Evolutionary conservation across 2,113 vertebrate species (phyloP).

Genomic region (Zonotrichia leucophrys): DNA sequence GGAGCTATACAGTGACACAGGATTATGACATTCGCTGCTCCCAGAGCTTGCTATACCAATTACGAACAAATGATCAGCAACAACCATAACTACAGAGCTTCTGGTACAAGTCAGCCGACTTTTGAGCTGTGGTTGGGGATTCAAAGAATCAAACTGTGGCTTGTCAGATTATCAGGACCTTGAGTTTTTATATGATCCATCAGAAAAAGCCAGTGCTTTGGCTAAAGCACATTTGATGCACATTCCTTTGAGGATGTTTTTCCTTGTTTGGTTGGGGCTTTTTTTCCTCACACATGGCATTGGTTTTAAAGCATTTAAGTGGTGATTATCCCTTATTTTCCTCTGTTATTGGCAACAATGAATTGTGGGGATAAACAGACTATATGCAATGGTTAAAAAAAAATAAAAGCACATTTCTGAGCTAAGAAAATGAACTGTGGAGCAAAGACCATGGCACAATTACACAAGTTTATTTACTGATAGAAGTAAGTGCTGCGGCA

Average conservation of each 20-base stretch:
- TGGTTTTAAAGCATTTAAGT: slow-evolving; percentile 47
- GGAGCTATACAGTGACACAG: background rate
- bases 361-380: slow-evolving; percentile 19
- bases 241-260: background rate
- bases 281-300: background rate
- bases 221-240: background rate
- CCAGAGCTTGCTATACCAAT: background rate
- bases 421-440: slow-evolving; percentile 52
- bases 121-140: background rate
- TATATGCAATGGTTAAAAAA: background rate
- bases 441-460: slow-evolving; percentile 17
- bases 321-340: slow-evolving; percentile 56
- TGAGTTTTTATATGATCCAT: background rate
- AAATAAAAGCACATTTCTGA: slow-evolving; percentile 19
- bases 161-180: background rate
- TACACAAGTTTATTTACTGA: slow-evolving; percentile 44
- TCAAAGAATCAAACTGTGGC: background rate
- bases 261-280: background rate
- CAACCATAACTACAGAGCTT: background rate
- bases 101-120: background rate
- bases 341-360: slow-evolving; percentile 25
- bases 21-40: background rate
- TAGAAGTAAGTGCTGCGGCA: slow-evolving; percentile 35
- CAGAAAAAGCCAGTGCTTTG: background rate
- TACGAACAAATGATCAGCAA: background rate